Base-by-base conservation (phyloP, 2,113 vertebrate species). In the Brachyistius frenatus region DNA sequence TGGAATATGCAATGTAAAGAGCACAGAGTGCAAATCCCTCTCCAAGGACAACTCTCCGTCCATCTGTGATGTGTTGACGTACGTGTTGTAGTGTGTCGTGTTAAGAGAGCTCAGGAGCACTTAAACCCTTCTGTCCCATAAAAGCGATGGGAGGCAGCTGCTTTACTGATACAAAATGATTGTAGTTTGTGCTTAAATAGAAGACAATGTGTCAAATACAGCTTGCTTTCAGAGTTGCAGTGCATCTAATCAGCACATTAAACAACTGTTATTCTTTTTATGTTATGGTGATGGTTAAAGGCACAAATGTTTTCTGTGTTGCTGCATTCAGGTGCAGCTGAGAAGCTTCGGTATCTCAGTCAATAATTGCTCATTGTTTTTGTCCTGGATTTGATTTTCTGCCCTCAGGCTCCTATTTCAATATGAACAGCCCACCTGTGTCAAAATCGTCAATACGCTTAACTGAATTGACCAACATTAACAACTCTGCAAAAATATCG, bases 31-130 rank as follows among this genome's bases (percentile, higher is more conserved):
- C 35, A 23, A 23, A 70, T 84, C 58, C 62, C 37, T 78, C 67
- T 73, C 78, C 36, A 16, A 62, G 86, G 73, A 73, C 2, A 66
- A 63, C 75, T 77, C 36, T 49, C n/a, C 41, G 67, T 84, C 85
- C 87, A 85, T 84, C 69, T 91, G 87, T 57, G 79, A 71, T 55
- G 79, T 86, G 91, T 90, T 92, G 90, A 90, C 3, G 2, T 81
- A 72, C 2, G 35, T 52, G 32, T 32, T 61, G 47, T 41, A 16
- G 68, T 30, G 41, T 66, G 76, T 49, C 63, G 52, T 16, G 3
- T 72, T 82, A 52, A 74, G 33, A 76, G 68, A 74, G 36, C 3
- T 60, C n/a, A 77, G 30, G 67, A 72, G 54, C 67, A 16, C 49
- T 80, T 41, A 64, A 50, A 41, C 49, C 46, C 8, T 15, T 44